Conservation (phyloP, 2,888 invertebrate genomes). For the Tenthredo mesomela region DNA sequence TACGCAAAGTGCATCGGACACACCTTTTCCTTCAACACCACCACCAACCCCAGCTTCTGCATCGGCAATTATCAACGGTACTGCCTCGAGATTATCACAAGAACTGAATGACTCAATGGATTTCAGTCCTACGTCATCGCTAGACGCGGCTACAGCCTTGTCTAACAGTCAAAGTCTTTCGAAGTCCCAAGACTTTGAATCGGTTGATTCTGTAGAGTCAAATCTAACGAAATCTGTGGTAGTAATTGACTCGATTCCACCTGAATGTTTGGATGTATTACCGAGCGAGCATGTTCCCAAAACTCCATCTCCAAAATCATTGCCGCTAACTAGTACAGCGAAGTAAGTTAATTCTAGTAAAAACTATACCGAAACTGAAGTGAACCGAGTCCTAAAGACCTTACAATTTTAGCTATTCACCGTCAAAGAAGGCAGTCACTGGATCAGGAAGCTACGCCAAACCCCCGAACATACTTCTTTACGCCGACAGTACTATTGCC, state of each 20-base stretch:
- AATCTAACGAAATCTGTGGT: constrained; percentile 32
- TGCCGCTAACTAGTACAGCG: constrained; percentile 57
- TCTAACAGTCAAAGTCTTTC: constrained; percentile 59
- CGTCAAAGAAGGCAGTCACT: constrained; percentile 75
- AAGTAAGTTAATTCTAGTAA: constrained; percentile 61
- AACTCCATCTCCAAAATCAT: constrained; percentile 53
- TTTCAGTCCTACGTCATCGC: constrained; percentile 58
- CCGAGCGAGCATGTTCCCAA: constrained; percentile 30
- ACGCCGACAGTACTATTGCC: constrained; percentile 88
- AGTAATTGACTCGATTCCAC: constrained; percentile 49
- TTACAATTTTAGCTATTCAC: constrained; percentile 60
- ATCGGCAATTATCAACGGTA: constrained; percentile 59
- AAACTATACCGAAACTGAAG: neutral
- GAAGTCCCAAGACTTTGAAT: constrained; percentile 59
- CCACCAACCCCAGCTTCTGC: constrained; percentile 68
- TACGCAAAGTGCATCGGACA: constrained; percentile 47
- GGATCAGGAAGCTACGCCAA: constrained; percentile 80
- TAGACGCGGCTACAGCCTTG: constrained; percentile 60
- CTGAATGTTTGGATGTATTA: constrained; percentile 51
- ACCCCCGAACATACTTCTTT: constrained; percentile 90
- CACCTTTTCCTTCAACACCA: constrained; percentile 66
- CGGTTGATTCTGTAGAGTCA: constrained; percentile 60
- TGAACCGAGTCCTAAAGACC: neutral
- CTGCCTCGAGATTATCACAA: constrained; percentile 60
- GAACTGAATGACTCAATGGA: constrained; percentile 60